Evolutionary conservation across 2,113 vertebrate genomes (phyloP).

Genomic region (Urocolius indicus): DNA sequence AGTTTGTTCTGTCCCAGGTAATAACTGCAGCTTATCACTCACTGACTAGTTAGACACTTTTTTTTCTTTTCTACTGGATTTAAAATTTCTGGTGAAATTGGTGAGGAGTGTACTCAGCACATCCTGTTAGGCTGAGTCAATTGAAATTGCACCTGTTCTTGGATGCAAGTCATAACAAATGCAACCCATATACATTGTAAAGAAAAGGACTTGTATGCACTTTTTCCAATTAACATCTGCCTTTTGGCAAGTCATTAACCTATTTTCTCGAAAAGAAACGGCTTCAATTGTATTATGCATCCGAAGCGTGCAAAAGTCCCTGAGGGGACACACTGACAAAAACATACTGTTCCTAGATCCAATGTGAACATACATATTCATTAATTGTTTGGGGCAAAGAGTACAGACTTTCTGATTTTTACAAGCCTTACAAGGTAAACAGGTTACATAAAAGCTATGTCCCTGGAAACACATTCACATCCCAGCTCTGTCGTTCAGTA

Average conservation of each 20-base stretch:
- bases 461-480: conserved; percentile 5
- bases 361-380: conserved; percentile 40
- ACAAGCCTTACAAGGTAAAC: conserved; percentile 47
- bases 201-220: conserved; percentile 39
- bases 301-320: conserved; percentile 52
- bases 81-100: conserved; percentile 9
- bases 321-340: conserved; percentile 51
- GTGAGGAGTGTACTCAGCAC: conserved; percentile 13
- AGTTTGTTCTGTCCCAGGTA: neutral
- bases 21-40: neutral
- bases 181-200: conserved; percentile 11
- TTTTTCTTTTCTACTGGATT: neutral
- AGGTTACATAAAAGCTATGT: conserved; percentile 35
- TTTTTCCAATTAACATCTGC: conserved; percentile 62
- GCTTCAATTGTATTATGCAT: conserved; percentile 64
- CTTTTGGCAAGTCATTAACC: conserved; percentile 71
- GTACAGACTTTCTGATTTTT: conserved; percentile 43
- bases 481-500: fast-evolving
- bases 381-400: conserved; percentile 56
- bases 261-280: conserved; percentile 64
- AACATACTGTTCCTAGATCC: conserved; percentile 62
- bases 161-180: conserved; percentile 52
- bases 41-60: neutral
- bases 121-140: conserved; percentile 49
- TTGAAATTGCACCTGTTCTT: conserved; percentile 56